Base-by-base conservation (phyloP, 2,113 vertebrate species). In the Myotis lucifugus region DNA sequence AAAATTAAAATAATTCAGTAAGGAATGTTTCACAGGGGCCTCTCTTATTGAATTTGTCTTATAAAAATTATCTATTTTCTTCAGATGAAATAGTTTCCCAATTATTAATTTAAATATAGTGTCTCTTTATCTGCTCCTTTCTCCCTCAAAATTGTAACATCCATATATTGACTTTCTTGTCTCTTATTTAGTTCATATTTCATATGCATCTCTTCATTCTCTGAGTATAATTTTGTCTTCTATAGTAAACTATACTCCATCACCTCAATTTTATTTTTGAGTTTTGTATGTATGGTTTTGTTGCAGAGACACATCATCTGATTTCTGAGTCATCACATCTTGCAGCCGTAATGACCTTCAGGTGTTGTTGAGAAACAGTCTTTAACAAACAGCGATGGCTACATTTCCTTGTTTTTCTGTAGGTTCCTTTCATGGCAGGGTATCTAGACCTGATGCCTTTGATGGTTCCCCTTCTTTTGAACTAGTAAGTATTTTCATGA, bases 161-260 rank as follows among this genome's bases (percentile, higher is more conserved):
- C 17, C 1, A 18, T 61, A 74, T 83, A 50, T 66, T 78, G 32
- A 74, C 69, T 69, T 42, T 73, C 5, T 82, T 78, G 4, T 18
- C 10, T 61, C 6, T 37, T 64, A 7, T 11, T 67, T 64, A 37
- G 72, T 79, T 87, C 64, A 78, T 52, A 37, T 2, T 72, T 81
- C 6, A n/a, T 48, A 59, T 37, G 34, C 1, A 50, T 64, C 21
- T 66, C n/a, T 74, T 82, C 69, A 27, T 40, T 85, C n/a, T 87
- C 21, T 86, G n/a, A 64, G 29, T 88, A 90, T 69, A 90, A 37
- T 73, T 72, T 90, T 72, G 23, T 70, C 61, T 94, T 66, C 32
- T 52, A 6, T n/a, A 93, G 3, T 37, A 83, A 84, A 59, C 18
- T 81, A 17, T 40, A 42, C 0, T 11, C n/a, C 42, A 93, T 64